These are phyloP conservation scores for Girardinus metallicus DNA, from an alignment of 2,797 vertebrate species.

Conservation along the genomic window DNA sequence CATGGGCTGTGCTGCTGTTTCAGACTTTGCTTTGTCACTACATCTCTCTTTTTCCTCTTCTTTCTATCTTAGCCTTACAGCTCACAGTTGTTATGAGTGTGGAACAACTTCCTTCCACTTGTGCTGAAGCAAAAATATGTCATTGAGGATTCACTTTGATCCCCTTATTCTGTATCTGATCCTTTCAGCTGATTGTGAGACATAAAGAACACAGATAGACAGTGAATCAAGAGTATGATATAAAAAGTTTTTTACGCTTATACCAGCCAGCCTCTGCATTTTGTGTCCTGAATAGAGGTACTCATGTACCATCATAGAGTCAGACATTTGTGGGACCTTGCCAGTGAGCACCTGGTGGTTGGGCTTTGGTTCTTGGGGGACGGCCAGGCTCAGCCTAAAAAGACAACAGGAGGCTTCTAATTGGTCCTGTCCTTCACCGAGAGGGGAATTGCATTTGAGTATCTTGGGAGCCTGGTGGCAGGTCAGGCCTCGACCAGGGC, in stretches of 20 bases:
- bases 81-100: neutral
- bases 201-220: neutral
- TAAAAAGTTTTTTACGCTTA: neutral
- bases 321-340: neutral
- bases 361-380: neutral
- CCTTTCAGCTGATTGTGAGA: neutral
- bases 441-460: neutral
- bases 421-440: neutral
- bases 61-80: neutral
- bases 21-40: neutral
- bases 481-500: neutral
- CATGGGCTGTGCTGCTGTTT: neutral
- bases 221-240: neutral
- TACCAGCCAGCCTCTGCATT: neutral
- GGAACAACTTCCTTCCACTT: neutral
- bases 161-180: neutral
- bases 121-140: neutral
- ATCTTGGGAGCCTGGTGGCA: neutral
- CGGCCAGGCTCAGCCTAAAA: neutral
- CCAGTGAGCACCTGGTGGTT: neutral
- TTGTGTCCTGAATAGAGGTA: neutral
- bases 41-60: neutral
- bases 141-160: neutral
- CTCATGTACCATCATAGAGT: neutral
- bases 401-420: neutral